Conservation (phyloP, 2,113 vertebrate genomes). For the Craseonycteris thonglongyai region DNA sequence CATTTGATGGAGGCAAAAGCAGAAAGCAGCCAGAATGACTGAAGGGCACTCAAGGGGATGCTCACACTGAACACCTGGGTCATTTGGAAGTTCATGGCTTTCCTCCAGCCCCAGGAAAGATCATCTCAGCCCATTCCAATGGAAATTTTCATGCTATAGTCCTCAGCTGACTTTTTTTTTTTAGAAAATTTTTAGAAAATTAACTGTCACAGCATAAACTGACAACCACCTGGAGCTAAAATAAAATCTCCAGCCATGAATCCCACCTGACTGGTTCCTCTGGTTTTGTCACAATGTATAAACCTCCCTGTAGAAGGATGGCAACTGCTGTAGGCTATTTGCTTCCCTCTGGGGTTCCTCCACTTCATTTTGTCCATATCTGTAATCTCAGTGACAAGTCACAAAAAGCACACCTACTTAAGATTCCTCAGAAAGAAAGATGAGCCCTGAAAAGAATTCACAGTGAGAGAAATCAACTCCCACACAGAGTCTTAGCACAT, state of each 20-base stretch:
- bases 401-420: not conserved
- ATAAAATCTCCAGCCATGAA: not conserved
- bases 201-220: conserved; percentile 37
- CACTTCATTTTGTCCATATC: fast-evolving
- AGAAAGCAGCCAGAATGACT: not conserved
- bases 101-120: not conserved
- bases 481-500: not conserved
- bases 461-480: not conserved
- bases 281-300: conserved; percentile 24
- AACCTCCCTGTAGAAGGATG: not conserved
- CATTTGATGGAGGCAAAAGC: not conserved
- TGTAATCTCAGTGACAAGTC: not conserved
- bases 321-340: fast-evolving
- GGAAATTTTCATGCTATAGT: not conserved
- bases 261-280: conserved; percentile 63
- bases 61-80: not conserved
- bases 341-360: not conserved
- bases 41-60: fast-evolving
- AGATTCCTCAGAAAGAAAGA: not conserved
- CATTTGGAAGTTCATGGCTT: not conserved
- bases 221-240: conserved; percentile 38
- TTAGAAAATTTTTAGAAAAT: conserved; percentile 14
- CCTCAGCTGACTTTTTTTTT: not conserved
- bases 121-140: not conserved
- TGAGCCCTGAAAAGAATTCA: not conserved